These are phyloP conservation scores for Meliscaeva auricollis DNA, from an alignment of 2,888 invertebrate species.

Conservation along the genomic window DNA sequence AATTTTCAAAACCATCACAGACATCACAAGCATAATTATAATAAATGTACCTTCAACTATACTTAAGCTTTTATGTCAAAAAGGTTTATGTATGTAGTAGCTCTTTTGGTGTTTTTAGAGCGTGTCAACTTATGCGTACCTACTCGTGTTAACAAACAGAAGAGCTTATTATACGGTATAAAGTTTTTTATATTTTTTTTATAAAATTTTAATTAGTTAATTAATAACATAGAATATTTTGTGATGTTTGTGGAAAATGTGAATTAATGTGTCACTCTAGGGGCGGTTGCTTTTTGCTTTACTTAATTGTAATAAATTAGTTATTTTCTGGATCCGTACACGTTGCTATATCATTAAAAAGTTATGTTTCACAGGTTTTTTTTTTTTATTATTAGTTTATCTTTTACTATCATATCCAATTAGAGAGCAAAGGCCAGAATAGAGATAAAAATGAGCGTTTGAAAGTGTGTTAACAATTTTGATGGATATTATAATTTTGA, in stretches of 20 bases:
- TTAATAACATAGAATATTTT: neutral
- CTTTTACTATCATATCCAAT: neutral
- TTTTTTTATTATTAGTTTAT: neutral
- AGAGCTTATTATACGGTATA: no score
- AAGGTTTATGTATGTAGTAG: no score
- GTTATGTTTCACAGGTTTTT: neutral
- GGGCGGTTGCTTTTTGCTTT: neutral
- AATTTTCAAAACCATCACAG: neutral
- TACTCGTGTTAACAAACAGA: no score
- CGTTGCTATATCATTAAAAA: neutral
- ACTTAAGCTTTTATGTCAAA: no score
- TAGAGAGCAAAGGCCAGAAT: neutral
- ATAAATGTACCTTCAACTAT: no score
- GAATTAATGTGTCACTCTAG: slow-evolving; percentile 8
- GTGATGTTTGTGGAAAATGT: slow-evolving; percentile 3
- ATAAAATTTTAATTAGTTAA: slow-evolving; percentile 14
- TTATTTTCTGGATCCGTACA: neutral
- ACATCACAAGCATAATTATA: no score
- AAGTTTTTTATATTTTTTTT: slow-evolving; percentile 12
- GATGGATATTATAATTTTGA: no score
- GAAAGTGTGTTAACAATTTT: neutral
- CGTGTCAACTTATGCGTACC: no score
- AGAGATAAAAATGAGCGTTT: neutral
- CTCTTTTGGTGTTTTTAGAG: no score
- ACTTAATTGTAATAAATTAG: slow-evolving; percentile 22